A percentile compares a stretch with the other conserved stretches of the same genome.
These are phyloP conservation scores for Calephelis virginiensis DNA, from an alignment of 1,140 invertebrate species.

Conservation along the genomic window DNA sequence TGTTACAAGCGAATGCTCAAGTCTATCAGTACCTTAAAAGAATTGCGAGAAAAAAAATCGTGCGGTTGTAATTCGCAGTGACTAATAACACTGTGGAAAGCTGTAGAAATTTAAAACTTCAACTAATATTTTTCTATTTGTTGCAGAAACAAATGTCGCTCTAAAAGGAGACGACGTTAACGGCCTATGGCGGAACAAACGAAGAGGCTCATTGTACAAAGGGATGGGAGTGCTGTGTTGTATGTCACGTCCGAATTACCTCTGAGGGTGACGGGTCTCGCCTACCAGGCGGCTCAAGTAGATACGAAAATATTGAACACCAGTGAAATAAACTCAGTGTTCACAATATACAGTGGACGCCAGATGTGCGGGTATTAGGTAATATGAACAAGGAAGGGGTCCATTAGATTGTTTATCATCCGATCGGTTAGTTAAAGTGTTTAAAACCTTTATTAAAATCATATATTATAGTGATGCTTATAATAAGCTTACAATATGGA, in stretches of 20 bases:
- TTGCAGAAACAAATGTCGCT: slow-evolving; percentile 79
- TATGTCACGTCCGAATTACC: slow-evolving; percentile 81
- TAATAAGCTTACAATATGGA: slow-evolving; percentile 32
- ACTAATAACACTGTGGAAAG: too few species aligned
- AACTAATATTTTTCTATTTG: slow-evolving; percentile 13
- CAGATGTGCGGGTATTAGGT: slow-evolving; percentile 26
- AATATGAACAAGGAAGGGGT: slow-evolving; percentile 59
- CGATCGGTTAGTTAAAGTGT: neutral
- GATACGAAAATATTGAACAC: slow-evolving; percentile 24
- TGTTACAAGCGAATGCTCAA: too few species aligned
- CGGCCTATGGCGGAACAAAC: slow-evolving; percentile 80
- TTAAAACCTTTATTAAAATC: slow-evolving; percentile 8
- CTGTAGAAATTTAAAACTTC: too few species aligned
- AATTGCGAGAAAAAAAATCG: too few species aligned
- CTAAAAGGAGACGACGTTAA: slow-evolving; percentile 79
- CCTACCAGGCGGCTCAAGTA: slow-evolving; percentile 44
- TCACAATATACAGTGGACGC: slow-evolving; percentile 38
- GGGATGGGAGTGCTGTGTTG: slow-evolving; percentile 84
- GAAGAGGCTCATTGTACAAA: slow-evolving; percentile 82
- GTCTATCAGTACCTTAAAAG: too few species aligned
- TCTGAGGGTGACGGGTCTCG: slow-evolving; percentile 78
- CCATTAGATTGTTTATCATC: slow-evolving; percentile 54
- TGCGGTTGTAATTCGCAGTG: too few species aligned
- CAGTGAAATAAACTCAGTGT: slow-evolving; percentile 40
- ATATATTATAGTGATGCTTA: slow-evolving; percentile 6